Base-by-base conservation (phyloP, 30 jellyfish, hydroid and myxozoan species). In the Rhopilema esculentum region DNA sequence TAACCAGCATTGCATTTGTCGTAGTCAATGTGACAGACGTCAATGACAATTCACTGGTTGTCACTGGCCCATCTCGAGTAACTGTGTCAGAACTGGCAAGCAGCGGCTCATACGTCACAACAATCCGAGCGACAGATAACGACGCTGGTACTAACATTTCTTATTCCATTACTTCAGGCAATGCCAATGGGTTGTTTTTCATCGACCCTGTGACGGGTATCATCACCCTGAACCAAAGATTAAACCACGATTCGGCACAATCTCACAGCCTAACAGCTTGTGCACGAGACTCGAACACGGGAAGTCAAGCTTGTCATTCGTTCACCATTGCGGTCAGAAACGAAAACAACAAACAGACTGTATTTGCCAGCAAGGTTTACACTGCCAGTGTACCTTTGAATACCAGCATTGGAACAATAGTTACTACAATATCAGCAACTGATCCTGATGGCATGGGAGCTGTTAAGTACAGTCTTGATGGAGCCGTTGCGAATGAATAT, bases 401-500 rank as follows among this genome's bases (percentile, higher is more conserved):
- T 62, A 74, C 92, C 1, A 66, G 86, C 1, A 88, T 67, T 26
- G 95, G 97, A 21, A 57, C 91, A 1, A 64, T 86, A 19, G 90
- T 95, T 27, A 66, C 82, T 18, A 84, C 89, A 21, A 86, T 86
- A 1, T 16, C 75, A 21, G 99, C 98, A 8, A 72, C 93, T 9
- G 99, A 90, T 73, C 96, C 96, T 25, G 97, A 90, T 70, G 96
- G 96, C 70, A 64, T 78, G 22, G 97, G 95, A 33, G 61, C 90
- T 1, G 26, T 95, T 23, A 74, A 73, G 18, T 95, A 90, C 88
- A 27, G 85, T 29, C 61, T 95, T 26, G 67, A 40, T 48, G 96
- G 91, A 4, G 85, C 87, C 21, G 22, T 25, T 16, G 91, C 97
- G 57, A 69, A 77, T 49, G 90, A 85, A 49, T 85, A 62, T 53